Evolutionary conservation across 2,888 invertebrate species (phyloP).

Genomic region (Platycheirus albimanus): DNA sequence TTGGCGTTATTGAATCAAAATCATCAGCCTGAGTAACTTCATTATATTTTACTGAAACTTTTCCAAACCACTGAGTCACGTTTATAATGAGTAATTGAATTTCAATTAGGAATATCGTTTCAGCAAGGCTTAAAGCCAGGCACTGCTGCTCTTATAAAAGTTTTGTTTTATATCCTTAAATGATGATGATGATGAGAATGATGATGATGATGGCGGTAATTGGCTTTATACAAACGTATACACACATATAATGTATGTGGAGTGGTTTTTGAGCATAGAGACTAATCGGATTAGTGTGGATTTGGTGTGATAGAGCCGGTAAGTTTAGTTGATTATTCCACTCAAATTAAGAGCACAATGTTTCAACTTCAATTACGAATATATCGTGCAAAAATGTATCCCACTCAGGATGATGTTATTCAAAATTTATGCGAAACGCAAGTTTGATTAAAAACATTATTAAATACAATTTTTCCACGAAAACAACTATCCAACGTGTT

Average conservation of each 20-base stretch:
- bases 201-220: neutral
- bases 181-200: neutral
- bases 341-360: too few relatives aligned
- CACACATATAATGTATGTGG: neutral
- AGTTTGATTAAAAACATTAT: too few relatives aligned
- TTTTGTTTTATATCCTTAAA: neutral
- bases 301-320: too few relatives aligned
- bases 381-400: too few relatives aligned
- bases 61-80: neutral
- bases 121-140: neutral
- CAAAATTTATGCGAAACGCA: too few relatives aligned
- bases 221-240: neutral
- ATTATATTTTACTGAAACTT: neutral
- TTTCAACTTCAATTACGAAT: too few relatives aligned
- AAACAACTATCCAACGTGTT: too few relatives aligned
- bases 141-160: neutral
- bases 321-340: too few relatives aligned
- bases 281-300: neutral
- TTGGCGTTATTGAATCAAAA: slow-evolving; percentile 10
- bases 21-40: slow-evolving; percentile 9
- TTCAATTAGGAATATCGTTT: neutral
- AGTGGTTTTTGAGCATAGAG: neutral
- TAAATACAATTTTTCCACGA: too few relatives aligned
- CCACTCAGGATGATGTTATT: too few relatives aligned
- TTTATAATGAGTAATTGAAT: slow-evolving; percentile 9